A percentile compares a stretch with the other conserved stretches of the same genome.
Conservation (phyloP, 2,888 invertebrate species). For the Drosophila ustulata region DNA sequence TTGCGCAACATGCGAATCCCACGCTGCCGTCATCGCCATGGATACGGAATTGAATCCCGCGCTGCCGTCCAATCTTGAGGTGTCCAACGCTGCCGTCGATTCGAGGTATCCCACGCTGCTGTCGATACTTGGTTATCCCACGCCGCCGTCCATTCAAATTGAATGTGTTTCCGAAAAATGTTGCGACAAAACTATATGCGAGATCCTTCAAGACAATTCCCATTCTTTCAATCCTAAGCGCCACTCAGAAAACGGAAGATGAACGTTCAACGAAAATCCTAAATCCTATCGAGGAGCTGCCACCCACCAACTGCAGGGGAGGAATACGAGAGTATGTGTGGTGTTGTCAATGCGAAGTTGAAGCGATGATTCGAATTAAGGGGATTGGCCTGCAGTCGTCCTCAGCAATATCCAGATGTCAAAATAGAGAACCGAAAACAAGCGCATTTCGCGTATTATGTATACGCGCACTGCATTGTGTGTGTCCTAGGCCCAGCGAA, state of each 20-base stretch:
- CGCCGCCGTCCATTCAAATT: slow-evolving; percentile 24
- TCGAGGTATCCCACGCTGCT: slow-evolving; percentile 38
- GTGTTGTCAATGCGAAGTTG: slow-evolving; percentile 35
- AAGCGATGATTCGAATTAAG: slow-evolving; percentile 11
- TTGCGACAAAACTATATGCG: slow-evolving; percentile 13
- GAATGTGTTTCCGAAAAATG: slow-evolving; percentile 30
- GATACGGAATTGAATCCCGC: slow-evolving; percentile 51
- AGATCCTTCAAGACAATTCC: slow-evolving; percentile 37
- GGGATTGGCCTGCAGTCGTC: slow-evolving; percentile 18
- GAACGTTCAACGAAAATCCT: slow-evolving; percentile 40
- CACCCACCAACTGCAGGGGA: slow-evolving; percentile 41
- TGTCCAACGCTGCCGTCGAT: slow-evolving; percentile 62
- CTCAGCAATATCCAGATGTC: slow-evolving; percentile 16
- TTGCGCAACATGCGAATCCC: slow-evolving; percentile 41
- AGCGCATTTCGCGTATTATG: slow-evolving; percentile 28
- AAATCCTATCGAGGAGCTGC: slow-evolving; percentile 28
- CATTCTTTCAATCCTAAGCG: slow-evolving; percentile 23
- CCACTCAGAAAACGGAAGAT: slow-evolving; percentile 36
- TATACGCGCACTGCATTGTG: slow-evolving; percentile 10
- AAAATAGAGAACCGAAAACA: slow-evolving; percentile 32
- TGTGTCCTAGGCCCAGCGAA: slow-evolving; percentile 38
- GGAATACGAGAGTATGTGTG: slow-evolving; percentile 21
- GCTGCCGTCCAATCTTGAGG: slow-evolving; percentile 44
- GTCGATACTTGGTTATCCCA: slow-evolving; percentile 26
- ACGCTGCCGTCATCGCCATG: slow-evolving; percentile 38